Base-by-base conservation (phyloP, 1,140 invertebrate species). In the Penaeus vannamei region DNA sequence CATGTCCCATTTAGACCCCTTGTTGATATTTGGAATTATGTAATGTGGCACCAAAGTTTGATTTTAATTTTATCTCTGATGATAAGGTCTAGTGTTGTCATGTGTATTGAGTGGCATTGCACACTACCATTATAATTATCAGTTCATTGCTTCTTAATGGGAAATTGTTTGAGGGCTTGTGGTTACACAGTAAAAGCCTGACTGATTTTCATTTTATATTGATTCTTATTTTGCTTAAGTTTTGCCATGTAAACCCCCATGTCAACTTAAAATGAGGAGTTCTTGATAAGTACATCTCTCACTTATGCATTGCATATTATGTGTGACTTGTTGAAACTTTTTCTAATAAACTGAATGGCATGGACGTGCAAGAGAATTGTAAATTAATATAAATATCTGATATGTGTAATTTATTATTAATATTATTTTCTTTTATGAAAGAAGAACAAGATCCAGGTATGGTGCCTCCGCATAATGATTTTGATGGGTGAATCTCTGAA, bases 341-440 rank as follows among this genome's bases (percentile, higher is more conserved):
- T 82, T 87, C 85, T 86, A 86, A 86, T 77, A 85, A 85, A 72
- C 66, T 81, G 85, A 64, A 87, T 61, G 79, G 85, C 77, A 69
- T 87, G 85, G 81, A 64, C 62, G 85, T 87, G 79, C 80, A 81
- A 87, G 85, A 81, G 85, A 82, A 69, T 17, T 87, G 85, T 87
- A 87, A 87, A 87, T 82, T 87, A 69, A 82, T 87, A 87, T 87
- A 87, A 87, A 87, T 87, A 87, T 87, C 85, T 87, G 85, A 79
- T 87, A 87, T 82, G 85, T 87, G 77, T 87, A 87, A 87, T 87
- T 87, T 87, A 87, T 87, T 85, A 76, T 85, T 60, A 85, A 85
- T 87, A 87, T 80, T 86, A 86, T 81, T 82, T 82, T 87, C 62
- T 87, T 87, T 82, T 82, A 82, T 87, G 77, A 62, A 87, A 53